Evolutionary conservation across 2,113 vertebrate genomes (phyloP).

Genomic region (Perca flavescens): DNA sequence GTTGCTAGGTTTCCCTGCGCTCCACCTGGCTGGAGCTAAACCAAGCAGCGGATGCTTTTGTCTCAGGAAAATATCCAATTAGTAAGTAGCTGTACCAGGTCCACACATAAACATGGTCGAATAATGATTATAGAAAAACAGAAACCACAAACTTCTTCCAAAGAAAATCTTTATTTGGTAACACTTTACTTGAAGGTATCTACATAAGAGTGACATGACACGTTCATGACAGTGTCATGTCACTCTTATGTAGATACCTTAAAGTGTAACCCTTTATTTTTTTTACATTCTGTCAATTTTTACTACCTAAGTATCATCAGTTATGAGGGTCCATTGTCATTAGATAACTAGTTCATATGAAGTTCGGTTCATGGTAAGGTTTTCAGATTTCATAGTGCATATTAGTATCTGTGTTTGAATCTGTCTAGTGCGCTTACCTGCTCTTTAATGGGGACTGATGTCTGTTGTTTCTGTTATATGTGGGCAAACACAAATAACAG

Average conservation of each 20-base stretch:
- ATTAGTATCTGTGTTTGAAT: neutral
- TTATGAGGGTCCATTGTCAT: neutral
- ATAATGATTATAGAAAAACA: neutral
- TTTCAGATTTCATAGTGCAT: neutral
- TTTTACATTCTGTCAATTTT: neutral
- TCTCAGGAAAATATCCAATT: slow-evolving; percentile 48
- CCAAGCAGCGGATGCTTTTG: slow-evolving; percentile 43
- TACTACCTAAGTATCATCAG: neutral
- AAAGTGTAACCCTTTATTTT: no score
- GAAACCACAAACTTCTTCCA: neutral
- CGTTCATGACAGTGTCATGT: no score
- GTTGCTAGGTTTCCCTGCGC: slow-evolving; percentile 75
- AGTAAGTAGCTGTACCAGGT: slow-evolving; percentile 1
- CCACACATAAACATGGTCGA: neutral
- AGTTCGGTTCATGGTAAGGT: neutral
- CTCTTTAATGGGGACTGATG: no score
- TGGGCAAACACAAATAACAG: no score
- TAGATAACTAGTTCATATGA: no score
- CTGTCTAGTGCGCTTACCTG: no score
- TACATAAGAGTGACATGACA: no score
- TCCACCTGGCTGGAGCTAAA: slow-evolving; percentile 61
- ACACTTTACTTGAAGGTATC: no score
- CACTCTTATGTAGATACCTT: no score
- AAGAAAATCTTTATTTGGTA: neutral
- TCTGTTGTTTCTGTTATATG: no score